phyloP scores from a whole-genome alignment of 2,888 invertebrate genomes.

The Apantesis nais region DNA sequence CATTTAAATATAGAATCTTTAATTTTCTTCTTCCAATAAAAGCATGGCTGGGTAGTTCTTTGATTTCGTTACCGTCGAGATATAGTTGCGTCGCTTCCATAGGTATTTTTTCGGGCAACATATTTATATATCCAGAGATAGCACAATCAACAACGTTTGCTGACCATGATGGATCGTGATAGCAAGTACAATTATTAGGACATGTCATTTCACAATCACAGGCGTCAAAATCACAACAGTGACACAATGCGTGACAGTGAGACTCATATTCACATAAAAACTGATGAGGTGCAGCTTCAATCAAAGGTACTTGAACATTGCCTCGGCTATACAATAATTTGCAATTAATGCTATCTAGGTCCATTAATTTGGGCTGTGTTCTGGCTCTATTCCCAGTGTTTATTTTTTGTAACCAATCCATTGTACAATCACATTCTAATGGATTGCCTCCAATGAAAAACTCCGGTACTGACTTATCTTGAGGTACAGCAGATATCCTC shows the following conservation, averaged over 20 bases:
- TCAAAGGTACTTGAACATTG: constrained; percentile 89
- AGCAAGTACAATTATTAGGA: constrained; percentile 94
- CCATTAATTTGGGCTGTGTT: constrained; percentile 93
- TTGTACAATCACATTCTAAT: constrained; percentile 94
- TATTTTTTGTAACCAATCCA: constrained; percentile 95
- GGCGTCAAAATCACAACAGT: constrained; percentile 96
- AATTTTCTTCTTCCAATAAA: constrained; percentile 94
- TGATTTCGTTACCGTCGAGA: constrained; percentile 93
- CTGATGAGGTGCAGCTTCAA: constrained; percentile 92
- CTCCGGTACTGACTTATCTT: constrained; percentile 90
- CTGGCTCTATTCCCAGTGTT: constrained; percentile 90
- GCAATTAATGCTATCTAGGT: constrained; percentile 93
- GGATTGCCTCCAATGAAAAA: constrained; percentile 95
- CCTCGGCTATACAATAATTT: constrained; percentile 92
- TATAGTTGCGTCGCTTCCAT: constrained; percentile 96
- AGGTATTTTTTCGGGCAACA: constrained; percentile 92
- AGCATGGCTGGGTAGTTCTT: constrained; percentile 91
- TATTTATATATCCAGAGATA: constrained; percentile 88
- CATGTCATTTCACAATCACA: constrained; percentile 98
- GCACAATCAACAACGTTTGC: constrained; percentile 95
- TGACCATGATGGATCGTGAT: constrained; percentile 94
- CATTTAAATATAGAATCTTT: constrained; percentile 90
- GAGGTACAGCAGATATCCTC: constrained; percentile 90
- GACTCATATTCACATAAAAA: constrained; percentile 94
- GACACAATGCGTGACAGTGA: constrained; percentile 94